These are phyloP conservation scores for Megaceryle torquata DNA, from an alignment of 2,113 vertebrate species.

Conservation along the genomic window DNA sequence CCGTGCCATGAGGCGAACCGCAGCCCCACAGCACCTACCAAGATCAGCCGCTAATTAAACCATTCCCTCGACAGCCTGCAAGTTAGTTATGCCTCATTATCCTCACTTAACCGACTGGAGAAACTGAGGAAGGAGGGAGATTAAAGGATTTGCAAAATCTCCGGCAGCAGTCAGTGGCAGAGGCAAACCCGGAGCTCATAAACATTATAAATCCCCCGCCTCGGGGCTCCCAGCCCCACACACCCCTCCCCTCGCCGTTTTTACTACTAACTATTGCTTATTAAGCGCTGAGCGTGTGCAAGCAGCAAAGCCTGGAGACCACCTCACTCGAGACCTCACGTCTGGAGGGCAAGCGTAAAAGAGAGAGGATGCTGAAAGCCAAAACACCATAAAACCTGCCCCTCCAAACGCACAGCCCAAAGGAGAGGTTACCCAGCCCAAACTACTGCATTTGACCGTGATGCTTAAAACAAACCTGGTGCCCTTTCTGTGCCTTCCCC, in stretches of 20 bases:
- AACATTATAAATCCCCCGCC: conserved; percentile 44
- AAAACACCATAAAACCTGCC: neutral
- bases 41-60: conserved; percentile 60
- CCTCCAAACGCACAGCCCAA: neutral
- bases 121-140: conserved; percentile 67
- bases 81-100: conserved; percentile 69
- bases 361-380: neutral
- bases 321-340: neutral
- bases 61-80: conserved; percentile 45
- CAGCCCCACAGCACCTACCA: conserved; percentile 42
- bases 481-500: neutral
- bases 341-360: neutral
- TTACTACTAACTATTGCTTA: neutral
- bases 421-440: neutral
- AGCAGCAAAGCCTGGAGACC: neutral
- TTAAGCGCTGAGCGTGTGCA: neutral
- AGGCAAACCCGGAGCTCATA: conserved; percentile 16
- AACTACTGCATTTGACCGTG: neutral
- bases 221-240: neutral
- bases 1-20: neutral
- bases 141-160: conserved; percentile 65
- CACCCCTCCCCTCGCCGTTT: neutral
- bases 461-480: neutral
- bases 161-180: conserved; percentile 24
- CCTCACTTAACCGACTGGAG: conserved; percentile 60